A percentile compares a stretch with the other conserved stretches of the same genome.
Conservation (phyloP, 2,888 invertebrate genomes). For the Allygus modestus region DNA sequence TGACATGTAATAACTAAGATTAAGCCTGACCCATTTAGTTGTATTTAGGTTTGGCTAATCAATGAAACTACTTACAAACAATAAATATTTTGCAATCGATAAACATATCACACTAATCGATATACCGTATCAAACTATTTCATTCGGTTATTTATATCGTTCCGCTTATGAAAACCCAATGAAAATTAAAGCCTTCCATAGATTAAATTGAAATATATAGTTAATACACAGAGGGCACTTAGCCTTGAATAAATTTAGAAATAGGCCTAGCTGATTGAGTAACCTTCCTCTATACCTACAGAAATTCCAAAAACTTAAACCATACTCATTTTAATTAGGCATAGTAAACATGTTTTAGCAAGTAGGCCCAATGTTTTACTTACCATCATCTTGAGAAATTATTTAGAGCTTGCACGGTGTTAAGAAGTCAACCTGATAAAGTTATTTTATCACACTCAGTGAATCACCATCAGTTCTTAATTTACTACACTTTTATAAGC, state of each 20-base stretch:
- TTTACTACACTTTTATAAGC: neutral
- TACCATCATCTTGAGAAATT: conserved; percentile 29
- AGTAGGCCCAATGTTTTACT: neutral
- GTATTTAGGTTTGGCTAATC: too few relatives aligned
- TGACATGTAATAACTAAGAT: too few relatives aligned
- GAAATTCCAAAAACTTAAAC: neutral
- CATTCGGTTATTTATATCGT: too few relatives aligned
- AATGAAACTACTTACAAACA: too few relatives aligned
- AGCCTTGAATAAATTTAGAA: neutral
- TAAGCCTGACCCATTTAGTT: too few relatives aligned
- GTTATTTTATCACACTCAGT: neutral
- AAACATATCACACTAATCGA: too few relatives aligned
- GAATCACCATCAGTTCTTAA: neutral
- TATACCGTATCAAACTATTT: too few relatives aligned
- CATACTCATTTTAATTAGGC: neutral
- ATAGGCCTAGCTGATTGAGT: neutral
- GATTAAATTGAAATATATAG: too few relatives aligned
- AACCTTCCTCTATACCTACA: neutral
- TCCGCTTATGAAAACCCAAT: too few relatives aligned
- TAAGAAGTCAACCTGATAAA: neutral
- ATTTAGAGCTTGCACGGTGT: neutral
- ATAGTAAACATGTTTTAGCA: neutral
- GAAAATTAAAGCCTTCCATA: too few relatives aligned
- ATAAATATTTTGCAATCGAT: too few relatives aligned
- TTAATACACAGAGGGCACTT: too few relatives aligned